Percentiles rank a stretch among this genome's conserved stretches.
phyloP scores from a whole-genome alignment of 2,113 vertebrate genomes.

The Carollia perspicillata region DNA sequence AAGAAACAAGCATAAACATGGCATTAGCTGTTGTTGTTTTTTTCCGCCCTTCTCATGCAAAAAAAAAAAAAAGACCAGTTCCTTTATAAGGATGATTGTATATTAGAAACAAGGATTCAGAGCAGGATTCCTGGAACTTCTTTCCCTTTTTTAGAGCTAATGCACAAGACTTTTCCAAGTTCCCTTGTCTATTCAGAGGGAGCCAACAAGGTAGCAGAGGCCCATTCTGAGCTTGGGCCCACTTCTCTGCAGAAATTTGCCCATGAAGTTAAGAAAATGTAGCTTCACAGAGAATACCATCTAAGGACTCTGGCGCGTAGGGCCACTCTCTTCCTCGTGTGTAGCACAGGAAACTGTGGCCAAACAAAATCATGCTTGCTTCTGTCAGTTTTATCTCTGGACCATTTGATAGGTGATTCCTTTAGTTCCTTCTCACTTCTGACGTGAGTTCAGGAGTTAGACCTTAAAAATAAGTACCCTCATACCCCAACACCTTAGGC shows the following conservation, averaged over 20 bases:
- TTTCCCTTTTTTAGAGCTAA: background rate
- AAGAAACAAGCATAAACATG: background rate
- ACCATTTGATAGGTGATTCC: background rate
- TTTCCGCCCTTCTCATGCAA: background rate
- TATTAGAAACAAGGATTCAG: background rate
- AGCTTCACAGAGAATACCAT: background rate
- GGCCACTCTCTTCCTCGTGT: background rate
- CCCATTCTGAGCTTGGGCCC: background rate
- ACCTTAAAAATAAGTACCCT: background rate
- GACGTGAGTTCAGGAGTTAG: background rate
- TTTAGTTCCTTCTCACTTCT: background rate
- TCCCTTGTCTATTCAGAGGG: background rate
- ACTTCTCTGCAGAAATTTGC: background rate
- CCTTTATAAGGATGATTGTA: background rate
- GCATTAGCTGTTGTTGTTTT: background rate
- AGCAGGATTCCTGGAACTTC: background rate
- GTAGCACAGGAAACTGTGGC: conserved; percentile 13
- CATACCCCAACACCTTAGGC: background rate
- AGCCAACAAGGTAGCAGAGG: background rate
- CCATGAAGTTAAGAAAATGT: background rate
- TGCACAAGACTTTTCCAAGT: background rate
- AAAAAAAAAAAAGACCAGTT: background rate
- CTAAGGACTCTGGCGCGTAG: background rate
- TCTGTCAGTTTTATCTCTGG: background rate
- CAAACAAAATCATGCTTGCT: conserved; percentile 9